phyloP scores from a whole-genome alignment of 2,888 invertebrate genomes.

The Amphipoea oculea region DNA sequence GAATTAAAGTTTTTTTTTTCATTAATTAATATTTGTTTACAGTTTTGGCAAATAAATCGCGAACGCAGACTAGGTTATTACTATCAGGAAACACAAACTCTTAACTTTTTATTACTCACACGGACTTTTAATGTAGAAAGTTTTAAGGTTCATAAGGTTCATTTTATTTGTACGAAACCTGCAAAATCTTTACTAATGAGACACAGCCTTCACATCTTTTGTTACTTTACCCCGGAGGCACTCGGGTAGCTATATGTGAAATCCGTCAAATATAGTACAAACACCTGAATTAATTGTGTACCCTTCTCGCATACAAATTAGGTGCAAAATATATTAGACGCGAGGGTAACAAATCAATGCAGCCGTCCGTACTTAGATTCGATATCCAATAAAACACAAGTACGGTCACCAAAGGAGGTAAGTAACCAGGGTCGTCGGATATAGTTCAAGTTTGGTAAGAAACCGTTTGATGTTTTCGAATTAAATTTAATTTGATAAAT shows the following conservation, averaged over 20 bases:
- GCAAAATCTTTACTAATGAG: neutral
- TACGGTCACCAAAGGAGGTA: too few species aligned
- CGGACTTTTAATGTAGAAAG: neutral
- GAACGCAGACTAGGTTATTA: neutral
- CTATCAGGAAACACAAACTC: neutral
- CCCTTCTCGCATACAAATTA: slow-evolving; percentile 20
- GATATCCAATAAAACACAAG: slow-evolving; percentile 27
- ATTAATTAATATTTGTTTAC: too few species aligned
- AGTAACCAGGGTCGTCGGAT: too few species aligned
- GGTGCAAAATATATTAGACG: slow-evolving; percentile 17
- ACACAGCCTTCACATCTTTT: neutral
- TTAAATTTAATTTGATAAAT: too few species aligned
- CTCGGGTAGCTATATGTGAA: neutral
- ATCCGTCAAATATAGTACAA: slow-evolving; percentile 20
- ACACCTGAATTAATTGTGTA: slow-evolving; percentile 24
- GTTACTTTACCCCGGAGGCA: neutral
- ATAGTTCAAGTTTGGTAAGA: too few species aligned
- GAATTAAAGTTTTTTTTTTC: too few species aligned
- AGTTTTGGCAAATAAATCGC: too few species aligned
- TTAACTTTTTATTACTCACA: neutral
- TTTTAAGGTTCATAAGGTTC: neutral
- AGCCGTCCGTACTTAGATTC: neutral
- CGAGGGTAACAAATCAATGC: slow-evolving; percentile 20
- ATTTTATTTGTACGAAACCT: neutral
- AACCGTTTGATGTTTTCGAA: too few species aligned